Conservation (phyloP, 35 echinoderm and acorn worm genomes). For the Holothuria glaberrima region DNA sequence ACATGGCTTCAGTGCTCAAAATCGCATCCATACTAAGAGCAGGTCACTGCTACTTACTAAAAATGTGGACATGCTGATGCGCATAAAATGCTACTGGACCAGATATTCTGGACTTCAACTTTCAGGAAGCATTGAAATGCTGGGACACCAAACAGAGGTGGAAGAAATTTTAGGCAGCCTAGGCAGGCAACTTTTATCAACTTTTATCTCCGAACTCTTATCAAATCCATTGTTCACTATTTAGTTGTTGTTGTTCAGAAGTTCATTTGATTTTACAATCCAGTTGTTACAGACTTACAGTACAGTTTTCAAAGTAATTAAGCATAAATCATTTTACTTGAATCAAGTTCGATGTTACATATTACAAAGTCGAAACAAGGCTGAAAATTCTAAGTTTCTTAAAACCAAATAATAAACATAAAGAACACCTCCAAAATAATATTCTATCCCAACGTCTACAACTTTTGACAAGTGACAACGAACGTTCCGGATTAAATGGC, state of each 20-base stretch:
- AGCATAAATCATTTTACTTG: no score
- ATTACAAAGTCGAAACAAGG: no score
- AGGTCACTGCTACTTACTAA: background rate
- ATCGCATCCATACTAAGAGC: slow-evolving; percentile 38
- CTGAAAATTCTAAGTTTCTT: no score
- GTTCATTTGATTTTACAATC: no score
- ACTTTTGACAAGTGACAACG: slow-evolving; percentile 21
- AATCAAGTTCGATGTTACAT: no score
- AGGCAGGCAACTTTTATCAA: no score
- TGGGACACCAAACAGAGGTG: slow-evolving; percentile 7
- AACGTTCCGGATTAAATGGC: background rate
- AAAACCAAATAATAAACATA: slow-evolving; percentile 15
- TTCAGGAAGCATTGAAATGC: slow-evolving; percentile 2
- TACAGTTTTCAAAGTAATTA: no score
- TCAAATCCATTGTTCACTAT: no score
- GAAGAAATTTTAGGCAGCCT: slow-evolving; percentile 14
- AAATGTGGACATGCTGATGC: slow-evolving; percentile 14
- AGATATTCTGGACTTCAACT: background rate
- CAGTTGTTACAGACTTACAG: no score
- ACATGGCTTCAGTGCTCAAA: slow-evolving; percentile 8
- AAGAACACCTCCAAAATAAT: slow-evolving; percentile 15
- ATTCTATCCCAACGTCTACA: slow-evolving; percentile 6
- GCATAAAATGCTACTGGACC: background rate
- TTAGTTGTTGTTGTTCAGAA: no score
- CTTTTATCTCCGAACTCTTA: no score